A percentile compares a stretch with the other conserved stretches of the same genome.
Evolutionary conservation across 2,113 vertebrate genomes (phyloP).

Genomic region (Petroica traversi): DNA sequence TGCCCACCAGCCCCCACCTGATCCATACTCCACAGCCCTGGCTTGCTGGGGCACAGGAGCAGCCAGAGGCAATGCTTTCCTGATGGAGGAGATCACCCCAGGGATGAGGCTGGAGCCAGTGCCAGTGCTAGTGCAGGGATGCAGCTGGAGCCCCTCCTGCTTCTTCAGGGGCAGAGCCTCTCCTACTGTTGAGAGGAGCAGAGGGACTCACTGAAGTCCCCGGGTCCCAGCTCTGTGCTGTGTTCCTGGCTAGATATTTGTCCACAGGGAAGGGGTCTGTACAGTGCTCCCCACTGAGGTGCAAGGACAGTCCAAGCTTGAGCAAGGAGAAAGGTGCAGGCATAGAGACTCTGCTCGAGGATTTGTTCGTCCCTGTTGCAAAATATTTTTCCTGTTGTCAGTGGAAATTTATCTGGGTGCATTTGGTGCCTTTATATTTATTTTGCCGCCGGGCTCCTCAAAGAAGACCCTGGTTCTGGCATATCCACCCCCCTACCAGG

Average conservation of each 20-base stretch:
- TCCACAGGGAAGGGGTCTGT: not conserved
- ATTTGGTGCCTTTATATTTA: not conserved
- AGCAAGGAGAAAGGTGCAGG: not conserved
- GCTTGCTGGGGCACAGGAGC: rapidly evolving
- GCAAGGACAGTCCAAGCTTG: not conserved
- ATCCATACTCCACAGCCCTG: rapidly evolving
- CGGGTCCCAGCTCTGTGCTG: rapidly evolving
- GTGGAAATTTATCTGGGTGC: not conserved
- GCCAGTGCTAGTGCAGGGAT: not conserved
- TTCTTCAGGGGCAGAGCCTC: not conserved
- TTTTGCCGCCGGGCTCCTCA: not conserved
- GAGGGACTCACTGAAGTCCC: not conserved
- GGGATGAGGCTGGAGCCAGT: rapidly evolving
- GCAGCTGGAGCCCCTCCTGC: not conserved
- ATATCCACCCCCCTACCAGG: not conserved
- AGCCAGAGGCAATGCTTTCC: not conserved
- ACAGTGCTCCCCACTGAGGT: rapidly evolving
- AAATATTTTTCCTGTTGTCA: not conserved
- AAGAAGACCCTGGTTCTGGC: not conserved
- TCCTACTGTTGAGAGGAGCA: not conserved
- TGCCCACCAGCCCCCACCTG: not conserved
- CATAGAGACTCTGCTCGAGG: not conserved
- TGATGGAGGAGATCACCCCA: not conserved
- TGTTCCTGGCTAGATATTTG: rapidly evolving
- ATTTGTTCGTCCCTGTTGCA: not conserved